Evolutionary conservation across 2,888 invertebrate genomes (phyloP), one percentile per base, ranked within the genome.

Genomic region (Timema cristinae): DNA sequence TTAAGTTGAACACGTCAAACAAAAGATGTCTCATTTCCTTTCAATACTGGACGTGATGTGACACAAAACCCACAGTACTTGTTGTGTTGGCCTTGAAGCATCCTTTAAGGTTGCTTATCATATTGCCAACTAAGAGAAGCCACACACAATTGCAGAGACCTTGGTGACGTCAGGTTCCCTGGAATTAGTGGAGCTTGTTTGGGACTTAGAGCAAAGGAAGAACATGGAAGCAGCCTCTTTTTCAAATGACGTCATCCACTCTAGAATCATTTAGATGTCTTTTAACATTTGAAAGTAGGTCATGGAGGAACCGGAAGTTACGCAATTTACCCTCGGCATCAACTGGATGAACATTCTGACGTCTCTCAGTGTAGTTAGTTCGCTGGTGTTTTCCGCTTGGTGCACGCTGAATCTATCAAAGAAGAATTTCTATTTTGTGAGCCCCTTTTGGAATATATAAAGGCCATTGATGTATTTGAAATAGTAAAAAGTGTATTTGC

Each of bases 221-320:
- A 54, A 54, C 1, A n/a, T 54, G 11, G 54, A 54, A n/a, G 54
- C n/a, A 13, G 54, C n/a, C n/a, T n/a, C 54, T 11, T 2, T 54
- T 13, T 54, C 54, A 54, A 54, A 54, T n/a, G 54, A 54, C n/a
- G 54, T 54, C 54, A 54, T 54, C n/a, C 54, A 54, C 4, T 54
- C 54, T 54, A 54, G 54, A n/a, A 54, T 54, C n/a, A n/a, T 54
- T 54, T 1, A 54, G n/a, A n/a, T 54, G 11, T 54, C 1, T 11
- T 54, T n/a, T 54, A 11, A 4, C n/a, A n/a, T 54, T 54, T 54
- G 1, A n/a, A 54, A 54, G n/a, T n/a, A 54, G n/a, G 54, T 54
- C 1, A 54, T 54, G 11, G 54, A 54, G n/a, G 54, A 54, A 54
- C n/a, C 4, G 54, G n/a, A 54, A 13, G 11, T 2, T n/a, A 13